Evolutionary conservation across 64 coral and sea anemone species (phyloP), one percentile per base, ranked within the genome.

Genomic region (Montipora sp.): DNA sequence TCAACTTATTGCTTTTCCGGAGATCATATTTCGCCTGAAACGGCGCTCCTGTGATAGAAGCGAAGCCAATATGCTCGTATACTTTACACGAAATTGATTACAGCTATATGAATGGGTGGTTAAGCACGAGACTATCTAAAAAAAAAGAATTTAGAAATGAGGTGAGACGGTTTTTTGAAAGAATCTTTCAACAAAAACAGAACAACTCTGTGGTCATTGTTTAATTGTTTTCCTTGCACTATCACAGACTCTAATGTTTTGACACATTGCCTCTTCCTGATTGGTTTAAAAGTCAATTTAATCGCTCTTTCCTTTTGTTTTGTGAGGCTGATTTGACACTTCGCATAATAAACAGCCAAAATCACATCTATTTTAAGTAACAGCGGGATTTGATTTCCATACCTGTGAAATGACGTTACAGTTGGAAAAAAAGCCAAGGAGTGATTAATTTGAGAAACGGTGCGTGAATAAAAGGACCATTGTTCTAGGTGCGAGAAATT

Each of bases 231-330:
- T 46, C 68, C 45, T 72, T 85, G 3, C 65, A 59, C 9, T 47
- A 85, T 61, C 82, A 48, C 47, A 85, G 19, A 48, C 16, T 3
- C 61, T 16, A 85, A 49, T 85, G 82, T 85, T 85, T 85, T 85
- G 61, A 71, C 63, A 85, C 82, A 71, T 85, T 50, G 16, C 19
- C 45, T 50, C n/a, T 6, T 23, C 46, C 82, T 85, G 61, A 85
- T 85, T 51, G 65, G 82, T 46, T 72, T 85, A 72, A 63, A 71
- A 44, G 45, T 49, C 65, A 45, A 71, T 71, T 71, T 71, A 85
- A 85, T 85, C 82, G 65, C 82, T 71, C 46, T 85, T 78, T 83
- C 45, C 19, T 27, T 65, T 67, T 83, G 80, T 83, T 83, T 85
- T 84, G 15, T 47, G 81, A 46, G 20, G 81, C 81, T 45, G 43